Evolutionary conservation across 2,888 invertebrate genomes (phyloP), one percentile per base, ranked within the genome.

Genomic region (Drosophila kokeensis): DNA sequence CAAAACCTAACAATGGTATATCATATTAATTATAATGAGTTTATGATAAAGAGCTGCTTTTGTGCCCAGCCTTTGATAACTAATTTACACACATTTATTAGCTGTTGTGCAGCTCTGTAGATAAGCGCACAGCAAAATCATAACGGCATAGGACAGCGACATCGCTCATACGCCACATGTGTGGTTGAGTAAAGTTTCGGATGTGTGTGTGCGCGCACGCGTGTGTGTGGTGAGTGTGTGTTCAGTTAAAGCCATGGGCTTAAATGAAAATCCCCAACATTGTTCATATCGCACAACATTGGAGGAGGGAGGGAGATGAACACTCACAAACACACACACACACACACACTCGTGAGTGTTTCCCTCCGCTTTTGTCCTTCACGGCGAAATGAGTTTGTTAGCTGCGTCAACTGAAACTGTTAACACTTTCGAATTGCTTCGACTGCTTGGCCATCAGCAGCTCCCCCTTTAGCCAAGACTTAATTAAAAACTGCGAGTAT

Each of bases 1-100:
- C 4, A 24, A 65, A 54, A 53, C 45, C 36, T 48, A 58, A 40
- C 61, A 68, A 57, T 53, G 68, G 36, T 58, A 75, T 64, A 73
- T 64, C 82, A 67, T 82, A 82, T 87, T 89, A 85, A 89, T 89
- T 85, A 82, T 84, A 80, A 76, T 76, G 75, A 72, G 87, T 72
- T 87, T 87, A 87, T 85, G 82, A 87, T 89, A 69, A 87, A 82
- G 82, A 60, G 70, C 21, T 36, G 77, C 69, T 72, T 45, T 63
- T 32, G 62, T 53, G 45, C 30, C 45, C 0, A 63, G n/a, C 50
- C 69, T 79, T 85, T 87, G 85, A 83, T 82, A 89, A 89, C 89
- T 87, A 90, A 85, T 91, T 91, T 84, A 85, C 81, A 75, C 78
- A 77, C 89, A 90, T 90, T 85, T 87, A 85, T 87, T 87, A 90